Evolutionary conservation across 2,113 vertebrate genomes (phyloP).

Genomic region (Micromys minutus): DNA sequence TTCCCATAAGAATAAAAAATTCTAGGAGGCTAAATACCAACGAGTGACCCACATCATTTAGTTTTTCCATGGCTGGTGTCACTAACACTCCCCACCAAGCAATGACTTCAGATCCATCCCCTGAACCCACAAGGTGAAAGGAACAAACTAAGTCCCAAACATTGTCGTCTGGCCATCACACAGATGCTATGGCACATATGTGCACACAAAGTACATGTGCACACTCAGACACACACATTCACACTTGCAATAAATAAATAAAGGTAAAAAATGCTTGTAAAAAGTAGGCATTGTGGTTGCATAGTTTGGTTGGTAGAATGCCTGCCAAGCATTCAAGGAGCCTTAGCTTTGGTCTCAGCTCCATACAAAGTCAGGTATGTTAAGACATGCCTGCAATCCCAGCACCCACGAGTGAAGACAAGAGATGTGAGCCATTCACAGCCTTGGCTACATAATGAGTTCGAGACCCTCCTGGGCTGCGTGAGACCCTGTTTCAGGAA

Average conservation of each 20-base stretch:
- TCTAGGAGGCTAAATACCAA: background rate
- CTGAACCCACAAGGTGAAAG: background rate
- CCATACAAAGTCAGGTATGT: background rate
- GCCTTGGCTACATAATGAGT: background rate
- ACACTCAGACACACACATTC: background rate
- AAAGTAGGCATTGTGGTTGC: background rate
- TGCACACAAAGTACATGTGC: background rate
- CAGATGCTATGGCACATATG: no score
- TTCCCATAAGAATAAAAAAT: background rate
- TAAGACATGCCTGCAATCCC: background rate
- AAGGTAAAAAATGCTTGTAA: background rate
- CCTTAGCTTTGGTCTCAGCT: background rate
- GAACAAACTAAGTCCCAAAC: background rate
- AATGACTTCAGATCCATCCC: background rate
- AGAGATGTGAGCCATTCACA: background rate
- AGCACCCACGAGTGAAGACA: background rate
- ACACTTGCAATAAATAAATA: background rate
- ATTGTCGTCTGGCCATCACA: background rate
- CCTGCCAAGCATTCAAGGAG: background rate
- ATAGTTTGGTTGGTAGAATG: background rate
- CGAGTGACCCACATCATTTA: background rate
- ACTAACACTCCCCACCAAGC: background rate
- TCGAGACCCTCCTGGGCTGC: background rate
- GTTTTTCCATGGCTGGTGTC: background rate
- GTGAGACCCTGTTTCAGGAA: background rate